Evolutionary conservation across 1,140 invertebrate species (phyloP).

Genomic region (Philaenus spumarius): DNA sequence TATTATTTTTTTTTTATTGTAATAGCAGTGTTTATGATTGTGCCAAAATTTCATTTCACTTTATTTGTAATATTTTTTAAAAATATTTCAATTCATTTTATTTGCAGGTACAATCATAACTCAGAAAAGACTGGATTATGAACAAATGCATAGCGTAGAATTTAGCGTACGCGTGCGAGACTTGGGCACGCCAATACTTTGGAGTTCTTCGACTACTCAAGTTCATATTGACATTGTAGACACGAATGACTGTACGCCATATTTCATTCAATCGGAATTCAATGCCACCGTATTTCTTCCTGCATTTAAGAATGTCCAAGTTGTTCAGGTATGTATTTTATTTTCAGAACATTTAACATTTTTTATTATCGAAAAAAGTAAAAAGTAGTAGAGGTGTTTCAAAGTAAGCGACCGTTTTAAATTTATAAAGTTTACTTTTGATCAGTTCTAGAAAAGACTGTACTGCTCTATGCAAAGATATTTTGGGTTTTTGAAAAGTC

Average conservation of each 20-base stretch:
- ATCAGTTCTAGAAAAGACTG: too few species aligned
- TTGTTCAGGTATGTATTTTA: slow-evolving; percentile 43
- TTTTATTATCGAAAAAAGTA: too few species aligned
- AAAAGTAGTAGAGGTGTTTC: too few species aligned
- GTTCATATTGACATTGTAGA: slow-evolving; percentile 69
- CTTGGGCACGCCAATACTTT: slow-evolving; percentile 71
- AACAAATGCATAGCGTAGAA: slow-evolving; percentile 57
- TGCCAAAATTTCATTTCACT: too few species aligned
- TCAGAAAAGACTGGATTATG: slow-evolving; percentile 71
- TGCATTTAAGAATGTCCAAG: slow-evolving; percentile 63
- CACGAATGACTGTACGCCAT: slow-evolving; percentile 81
- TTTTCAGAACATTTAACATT: slow-evolving; percentile 32
- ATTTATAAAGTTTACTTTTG: too few species aligned
- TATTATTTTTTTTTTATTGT: too few species aligned
- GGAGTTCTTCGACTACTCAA: slow-evolving; percentile 62
- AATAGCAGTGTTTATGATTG: too few species aligned
- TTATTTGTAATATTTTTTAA: too few species aligned
- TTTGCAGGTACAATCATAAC: slow-evolving; percentile 66
- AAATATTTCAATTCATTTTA: too few species aligned
- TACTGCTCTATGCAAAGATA: too few species aligned
- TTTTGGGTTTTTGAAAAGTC: too few species aligned
- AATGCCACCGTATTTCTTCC: slow-evolving; percentile 73
- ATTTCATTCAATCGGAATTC: slow-evolving; percentile 61
- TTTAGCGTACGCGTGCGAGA: slow-evolving; percentile 84
- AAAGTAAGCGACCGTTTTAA: too few species aligned